These are phyloP conservation scores for Cyclophora albipunctata DNA, from an alignment of 2,888 invertebrate genomes.

Conservation along the genomic window DNA sequence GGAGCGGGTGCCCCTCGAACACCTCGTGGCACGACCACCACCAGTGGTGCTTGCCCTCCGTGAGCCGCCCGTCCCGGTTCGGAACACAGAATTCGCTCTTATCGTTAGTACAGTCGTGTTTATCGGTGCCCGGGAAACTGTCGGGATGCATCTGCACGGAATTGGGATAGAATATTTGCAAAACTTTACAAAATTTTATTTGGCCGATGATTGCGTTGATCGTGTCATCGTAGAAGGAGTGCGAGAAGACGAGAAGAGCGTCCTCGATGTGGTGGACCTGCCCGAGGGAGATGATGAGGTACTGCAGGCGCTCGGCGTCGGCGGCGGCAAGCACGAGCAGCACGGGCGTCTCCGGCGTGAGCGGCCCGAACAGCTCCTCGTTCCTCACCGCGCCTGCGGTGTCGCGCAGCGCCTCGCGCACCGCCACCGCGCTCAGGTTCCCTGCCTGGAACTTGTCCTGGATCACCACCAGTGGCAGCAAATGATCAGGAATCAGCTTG, in stretches of 20 bases:
- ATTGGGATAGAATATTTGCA: constrained; percentile 44
- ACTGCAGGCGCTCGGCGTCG: constrained; percentile 27
- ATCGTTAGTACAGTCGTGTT: constrained; percentile 19
- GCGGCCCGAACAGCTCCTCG: constrained; percentile 16
- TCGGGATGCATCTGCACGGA: constrained; percentile 38
- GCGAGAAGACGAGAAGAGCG: constrained; percentile 40
- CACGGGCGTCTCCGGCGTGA: constrained; percentile 20
- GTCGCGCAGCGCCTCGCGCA: constrained; percentile 22
- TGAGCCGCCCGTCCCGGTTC: constrained; percentile 25
- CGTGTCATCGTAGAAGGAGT: constrained; percentile 31
- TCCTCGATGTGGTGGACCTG: constrained; percentile 28
- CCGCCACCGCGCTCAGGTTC: not conserved
- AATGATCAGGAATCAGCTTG: no score
- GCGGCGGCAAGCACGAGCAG: constrained; percentile 31
- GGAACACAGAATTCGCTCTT: constrained; percentile 11
- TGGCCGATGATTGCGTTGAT: constrained; percentile 29
- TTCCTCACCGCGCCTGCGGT: constrained; percentile 20
- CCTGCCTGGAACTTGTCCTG: not conserved
- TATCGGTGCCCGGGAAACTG: constrained; percentile 32
- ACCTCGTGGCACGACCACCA: constrained; percentile 45
- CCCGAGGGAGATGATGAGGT: constrained; percentile 33
- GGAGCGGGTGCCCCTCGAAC: constrained; percentile 28
- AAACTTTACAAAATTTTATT: constrained; percentile 39
- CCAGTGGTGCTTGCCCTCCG: constrained; percentile 46
- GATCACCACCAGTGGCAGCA: no score